phyloP scores from a whole-genome alignment of 2,797 vertebrate species.

The Sebastiscus albofasciatus region DNA sequence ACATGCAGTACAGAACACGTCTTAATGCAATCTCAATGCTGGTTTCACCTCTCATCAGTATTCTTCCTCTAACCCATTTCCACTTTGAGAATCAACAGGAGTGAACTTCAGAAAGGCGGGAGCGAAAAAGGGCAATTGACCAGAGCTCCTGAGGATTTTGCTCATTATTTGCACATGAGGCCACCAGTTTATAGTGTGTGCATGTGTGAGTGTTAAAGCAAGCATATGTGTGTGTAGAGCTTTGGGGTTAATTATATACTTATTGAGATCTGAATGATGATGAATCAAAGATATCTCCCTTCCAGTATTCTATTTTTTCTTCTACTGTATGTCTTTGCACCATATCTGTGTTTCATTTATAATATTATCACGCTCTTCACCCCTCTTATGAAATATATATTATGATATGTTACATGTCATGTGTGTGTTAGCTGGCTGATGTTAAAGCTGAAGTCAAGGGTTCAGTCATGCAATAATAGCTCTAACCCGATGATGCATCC shows the following conservation, averaged over 20 bases:
- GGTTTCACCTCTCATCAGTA: conserved; percentile 18
- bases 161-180: background rate
- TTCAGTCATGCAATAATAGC: background rate
- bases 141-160: background rate
- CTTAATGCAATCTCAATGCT: conserved; percentile 36
- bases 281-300: conserved; percentile 10
- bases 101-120: conserved; percentile 11
- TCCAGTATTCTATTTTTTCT: background rate
- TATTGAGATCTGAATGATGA: conserved; percentile 6
- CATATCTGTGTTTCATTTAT: background rate
- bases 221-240: background rate
- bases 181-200: background rate
- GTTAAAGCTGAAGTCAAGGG: background rate
- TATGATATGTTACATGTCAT: background rate
- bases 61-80: conserved; percentile 1
- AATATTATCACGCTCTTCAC: background rate
- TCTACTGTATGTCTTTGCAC: background rate
- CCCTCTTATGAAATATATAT: background rate
- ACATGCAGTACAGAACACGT: conserved; percentile 19
- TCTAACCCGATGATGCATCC: background rate
- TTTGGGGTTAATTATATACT: background rate
- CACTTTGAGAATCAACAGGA: conserved; percentile 7
- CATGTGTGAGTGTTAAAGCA: background rate
- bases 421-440: background rate
- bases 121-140: background rate